A percentile compares a stretch with the other conserved stretches of the same genome.
Evolutionary conservation across 2,113 vertebrate genomes (phyloP).

Genomic region (Apteryx owenii): DNA sequence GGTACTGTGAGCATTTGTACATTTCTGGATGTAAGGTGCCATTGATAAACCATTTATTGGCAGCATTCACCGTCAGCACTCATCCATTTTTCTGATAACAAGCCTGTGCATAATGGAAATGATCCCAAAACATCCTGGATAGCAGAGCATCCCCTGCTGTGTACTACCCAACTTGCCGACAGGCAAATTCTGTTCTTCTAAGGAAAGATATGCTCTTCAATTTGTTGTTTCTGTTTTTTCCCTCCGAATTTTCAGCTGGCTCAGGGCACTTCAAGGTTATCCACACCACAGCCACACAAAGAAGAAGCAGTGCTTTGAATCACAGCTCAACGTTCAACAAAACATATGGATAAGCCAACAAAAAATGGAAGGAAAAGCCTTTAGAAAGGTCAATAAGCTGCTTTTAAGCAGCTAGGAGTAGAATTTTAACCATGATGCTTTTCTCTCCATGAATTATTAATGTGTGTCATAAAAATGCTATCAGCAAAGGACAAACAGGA

Average conservation of each 20-base stretch:
- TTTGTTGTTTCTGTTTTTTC: not conserved
- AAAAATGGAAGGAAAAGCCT: not conserved
- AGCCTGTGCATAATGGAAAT: not conserved
- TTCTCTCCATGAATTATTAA: constrained; percentile 47
- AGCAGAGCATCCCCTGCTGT: not conserved
- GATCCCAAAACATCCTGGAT: not conserved
- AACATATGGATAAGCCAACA: not conserved
- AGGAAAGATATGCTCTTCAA: not conserved
- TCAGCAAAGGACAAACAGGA: not conserved
- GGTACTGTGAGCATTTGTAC: not conserved
- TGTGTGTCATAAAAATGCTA: not conserved
- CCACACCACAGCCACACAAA: not conserved
- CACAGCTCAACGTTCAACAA: not conserved
- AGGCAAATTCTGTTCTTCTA: not conserved
- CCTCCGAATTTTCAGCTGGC: not conserved
- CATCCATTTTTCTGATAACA: not conserved
- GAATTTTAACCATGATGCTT: constrained; percentile 41
- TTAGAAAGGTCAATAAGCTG: not conserved
- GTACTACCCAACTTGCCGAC: not conserved
- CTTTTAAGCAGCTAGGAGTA: constrained; percentile 18
- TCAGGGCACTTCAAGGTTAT: not conserved
- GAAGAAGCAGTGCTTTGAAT: not conserved
- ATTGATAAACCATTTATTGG: not conserved
- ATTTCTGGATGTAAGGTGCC: not conserved
- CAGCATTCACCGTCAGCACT: not conserved